phyloP scores from a whole-genome alignment of 2,888 invertebrate species.

The Siphonodentalium dalli region DNA sequence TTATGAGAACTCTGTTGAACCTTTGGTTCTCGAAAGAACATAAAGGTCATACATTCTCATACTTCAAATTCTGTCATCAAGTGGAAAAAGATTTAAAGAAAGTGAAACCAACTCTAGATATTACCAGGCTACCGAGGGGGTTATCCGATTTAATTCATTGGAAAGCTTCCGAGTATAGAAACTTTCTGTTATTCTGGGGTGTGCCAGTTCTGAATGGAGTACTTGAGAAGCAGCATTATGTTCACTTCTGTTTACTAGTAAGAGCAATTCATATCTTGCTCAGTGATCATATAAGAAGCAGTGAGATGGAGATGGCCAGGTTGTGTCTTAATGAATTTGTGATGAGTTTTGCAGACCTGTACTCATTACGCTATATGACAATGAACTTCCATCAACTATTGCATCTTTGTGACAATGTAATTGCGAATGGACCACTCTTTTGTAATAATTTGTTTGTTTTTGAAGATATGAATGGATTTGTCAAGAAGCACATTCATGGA shows the following conservation, averaged over 20 bases:
- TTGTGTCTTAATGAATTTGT: slow-evolving; percentile 2
- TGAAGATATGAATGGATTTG: slow-evolving; percentile 20
- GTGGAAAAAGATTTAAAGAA: slow-evolving; percentile 1
- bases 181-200: slow-evolving; percentile 17
- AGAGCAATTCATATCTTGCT: slow-evolving; percentile 6
- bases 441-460: slow-evolving; percentile 17
- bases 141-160: slow-evolving; percentile 8
- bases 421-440: slow-evolving; percentile 2
- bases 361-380: slow-evolving; percentile 2
- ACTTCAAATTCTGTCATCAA: not conserved
- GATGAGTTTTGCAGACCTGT: not conserved
- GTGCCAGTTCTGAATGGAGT: slow-evolving; percentile 2
- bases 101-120: slow-evolving; percentile 17
- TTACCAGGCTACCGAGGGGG: slow-evolving; percentile 12
- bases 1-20: slow-evolving; percentile 1
- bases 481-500: slow-evolving; percentile 16
- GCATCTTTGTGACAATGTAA: slow-evolving; percentile 7
- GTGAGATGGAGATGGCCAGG: slow-evolving; percentile 2
- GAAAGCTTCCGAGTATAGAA: slow-evolving; percentile 17
- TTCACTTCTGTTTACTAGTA: slow-evolving; percentile 13
- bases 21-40: slow-evolving; percentile 19
- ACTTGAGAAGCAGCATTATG: not conserved
- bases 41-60: slow-evolving; percentile 3
- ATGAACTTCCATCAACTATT: slow-evolving; percentile 13
- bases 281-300: not conserved